phyloP scores from a whole-genome alignment of 2,113 vertebrate species.

The Notothenia coriiceps region DNA sequence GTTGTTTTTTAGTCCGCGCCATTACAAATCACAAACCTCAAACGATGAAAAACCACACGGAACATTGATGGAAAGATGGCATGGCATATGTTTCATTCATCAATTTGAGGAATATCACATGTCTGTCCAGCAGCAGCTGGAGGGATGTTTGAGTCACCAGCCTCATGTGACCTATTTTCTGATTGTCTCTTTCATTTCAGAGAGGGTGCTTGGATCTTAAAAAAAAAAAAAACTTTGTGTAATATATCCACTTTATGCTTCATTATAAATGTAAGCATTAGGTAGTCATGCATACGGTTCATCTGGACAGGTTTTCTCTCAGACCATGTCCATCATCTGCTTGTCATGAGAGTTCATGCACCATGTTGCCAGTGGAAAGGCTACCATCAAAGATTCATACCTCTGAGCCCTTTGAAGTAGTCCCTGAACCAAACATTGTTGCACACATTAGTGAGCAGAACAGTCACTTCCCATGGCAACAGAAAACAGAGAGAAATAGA shows the following conservation, averaged over 20 bases:
- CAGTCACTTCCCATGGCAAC: slow-evolving; percentile 74
- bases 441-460: slow-evolving; percentile 66
- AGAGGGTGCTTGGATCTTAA: background rate
- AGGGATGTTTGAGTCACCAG: background rate
- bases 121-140: background rate
- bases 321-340: slow-evolving; percentile 36
- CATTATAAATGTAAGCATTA: slow-evolving; percentile 13
- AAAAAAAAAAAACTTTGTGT: background rate
- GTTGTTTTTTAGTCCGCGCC: too few species aligned
- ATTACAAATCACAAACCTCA: too few species aligned
- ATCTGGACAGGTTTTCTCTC: slow-evolving; percentile 38
- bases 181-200: background rate
- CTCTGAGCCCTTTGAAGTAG: slow-evolving; percentile 63
- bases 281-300: slow-evolving; percentile 4
- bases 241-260: slow-evolving; percentile 28
- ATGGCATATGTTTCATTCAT: background rate
- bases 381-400: slow-evolving; percentile 68
- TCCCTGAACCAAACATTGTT: slow-evolving; percentile 67
- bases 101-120: background rate
- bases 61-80: too few species aligned
- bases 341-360: slow-evolving; percentile 43
- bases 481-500: slow-evolving; percentile 36
- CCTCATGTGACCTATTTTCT: background rate
- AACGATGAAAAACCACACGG: too few species aligned
- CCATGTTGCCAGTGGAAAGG: slow-evolving; percentile 44